Percentiles rank a stretch among this genome's conserved stretches.
Conservation (phyloP, 2,113 vertebrate species). For the Cheirogaleus medius region DNA sequence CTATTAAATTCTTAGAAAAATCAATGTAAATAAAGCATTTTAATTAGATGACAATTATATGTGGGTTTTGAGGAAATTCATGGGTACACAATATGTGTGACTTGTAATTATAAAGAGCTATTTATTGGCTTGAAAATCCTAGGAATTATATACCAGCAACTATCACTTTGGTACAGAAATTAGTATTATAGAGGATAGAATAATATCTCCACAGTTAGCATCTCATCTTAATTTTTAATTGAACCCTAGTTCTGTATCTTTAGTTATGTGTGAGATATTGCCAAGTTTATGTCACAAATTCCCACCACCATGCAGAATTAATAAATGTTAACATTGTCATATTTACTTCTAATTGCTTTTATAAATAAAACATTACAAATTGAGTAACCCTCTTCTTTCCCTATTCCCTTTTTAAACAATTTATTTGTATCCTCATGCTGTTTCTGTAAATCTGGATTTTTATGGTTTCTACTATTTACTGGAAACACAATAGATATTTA, state of each 20-base stretch:
- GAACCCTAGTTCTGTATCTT: not conserved
- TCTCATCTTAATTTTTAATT: not conserved
- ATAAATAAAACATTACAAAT: constrained; percentile 42
- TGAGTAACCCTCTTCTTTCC: not conserved
- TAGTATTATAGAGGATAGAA: not conserved
- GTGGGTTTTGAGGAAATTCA: not conserved
- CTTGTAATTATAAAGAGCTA: not conserved
- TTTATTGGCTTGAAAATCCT: not conserved
- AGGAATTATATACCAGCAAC: not conserved
- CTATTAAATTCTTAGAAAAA: not conserved
- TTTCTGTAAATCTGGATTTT: not conserved
- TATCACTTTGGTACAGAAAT: not conserved
- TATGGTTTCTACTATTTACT: not conserved
- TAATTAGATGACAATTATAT: not conserved
- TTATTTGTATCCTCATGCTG: not conserved
- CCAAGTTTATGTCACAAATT: not conserved
- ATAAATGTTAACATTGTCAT: constrained; percentile 17
- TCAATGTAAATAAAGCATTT: not conserved
- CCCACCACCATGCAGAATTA: not conserved
- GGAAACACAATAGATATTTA: not conserved
- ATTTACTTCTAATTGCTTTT: constrained; percentile 34
- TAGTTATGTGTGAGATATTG: not conserved
- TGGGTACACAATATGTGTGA: not conserved
- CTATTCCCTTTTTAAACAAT: not conserved
- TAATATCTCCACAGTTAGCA: not conserved